Conservation (phyloP, 2,797 vertebrate genomes). For the Lepilemur ruficaudatus region DNA sequence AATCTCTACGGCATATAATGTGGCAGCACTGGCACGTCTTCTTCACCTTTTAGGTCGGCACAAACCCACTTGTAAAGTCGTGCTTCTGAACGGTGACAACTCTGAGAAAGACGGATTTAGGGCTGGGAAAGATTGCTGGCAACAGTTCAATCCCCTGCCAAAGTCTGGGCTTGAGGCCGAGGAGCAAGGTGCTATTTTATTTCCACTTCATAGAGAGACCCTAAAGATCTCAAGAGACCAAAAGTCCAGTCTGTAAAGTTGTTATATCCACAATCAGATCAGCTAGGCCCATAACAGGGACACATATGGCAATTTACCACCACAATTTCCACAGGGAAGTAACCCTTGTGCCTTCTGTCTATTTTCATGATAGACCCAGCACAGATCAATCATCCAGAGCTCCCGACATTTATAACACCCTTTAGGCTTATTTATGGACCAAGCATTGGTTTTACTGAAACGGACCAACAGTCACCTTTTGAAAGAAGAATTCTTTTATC, state of each 20-base stretch:
- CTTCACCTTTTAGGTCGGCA: not conserved
- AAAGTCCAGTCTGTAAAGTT: constrained; percentile 33
- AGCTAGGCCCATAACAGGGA: not conserved
- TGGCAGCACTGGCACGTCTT: not conserved
- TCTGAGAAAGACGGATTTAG: not conserved
- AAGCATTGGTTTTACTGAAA: constrained; percentile 62
- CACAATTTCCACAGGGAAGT: constrained; percentile 60
- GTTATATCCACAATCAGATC: constrained; percentile 32
- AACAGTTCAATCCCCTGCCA: not conserved
- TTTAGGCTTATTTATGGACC: constrained; percentile 72
- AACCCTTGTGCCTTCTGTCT: constrained; percentile 69
- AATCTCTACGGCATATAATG: not conserved
- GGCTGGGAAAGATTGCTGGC: not conserved
- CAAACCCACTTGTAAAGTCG: constrained; percentile 13
- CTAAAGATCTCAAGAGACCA: constrained; percentile 38
- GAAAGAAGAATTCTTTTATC: constrained; percentile 40
- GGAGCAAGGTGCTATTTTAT: constrained; percentile 22
- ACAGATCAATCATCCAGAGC: constrained; percentile 57
- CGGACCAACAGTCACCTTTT: constrained; percentile 33
- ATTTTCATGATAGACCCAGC: constrained; percentile 56
- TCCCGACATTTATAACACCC: constrained; percentile 65
- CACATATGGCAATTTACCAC: constrained; percentile 47
- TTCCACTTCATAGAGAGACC: constrained; percentile 20
- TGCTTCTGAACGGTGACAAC: not conserved
- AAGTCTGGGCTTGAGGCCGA: not conserved